phyloP scores from a whole-genome alignment of 2,888 invertebrate species.

The Hedychridium roseum region DNA sequence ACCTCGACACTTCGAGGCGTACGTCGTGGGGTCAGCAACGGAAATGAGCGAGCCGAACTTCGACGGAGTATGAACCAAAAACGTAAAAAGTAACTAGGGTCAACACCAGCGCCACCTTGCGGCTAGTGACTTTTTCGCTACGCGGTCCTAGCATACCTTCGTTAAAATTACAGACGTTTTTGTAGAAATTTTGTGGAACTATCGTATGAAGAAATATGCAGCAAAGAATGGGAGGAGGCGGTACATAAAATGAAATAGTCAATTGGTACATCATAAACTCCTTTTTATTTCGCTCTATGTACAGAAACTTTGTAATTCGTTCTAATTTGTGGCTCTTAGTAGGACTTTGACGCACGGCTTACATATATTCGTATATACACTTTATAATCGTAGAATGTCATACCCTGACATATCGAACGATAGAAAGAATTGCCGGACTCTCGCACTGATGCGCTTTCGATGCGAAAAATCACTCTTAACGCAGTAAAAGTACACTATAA shows the following conservation, averaged over 20 bases:
- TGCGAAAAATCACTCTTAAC: background rate
- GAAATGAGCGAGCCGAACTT: background rate
- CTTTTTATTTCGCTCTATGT: conserved; percentile 46
- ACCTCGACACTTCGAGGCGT: background rate
- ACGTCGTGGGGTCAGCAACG: background rate
- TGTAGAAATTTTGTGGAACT: background rate
- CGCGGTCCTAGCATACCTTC: background rate
- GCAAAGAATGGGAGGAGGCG: background rate
- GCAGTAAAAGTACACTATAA: background rate
- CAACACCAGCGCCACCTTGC: background rate
- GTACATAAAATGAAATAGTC: background rate
- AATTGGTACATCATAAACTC: conserved; percentile 37
- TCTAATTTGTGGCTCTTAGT: conserved; percentile 38
- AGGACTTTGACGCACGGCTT: conserved; percentile 39
- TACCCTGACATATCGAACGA: conserved; percentile 41
- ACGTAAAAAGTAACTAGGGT: background rate
- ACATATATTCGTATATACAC: conserved; percentile 35
- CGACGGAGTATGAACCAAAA: background rate
- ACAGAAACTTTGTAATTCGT: conserved; percentile 44
- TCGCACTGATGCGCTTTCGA: conserved; percentile 9
- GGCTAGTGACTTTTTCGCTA: background rate
- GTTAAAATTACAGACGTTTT: background rate
- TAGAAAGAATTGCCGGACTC: conserved; percentile 30
- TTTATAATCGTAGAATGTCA: conserved; percentile 26
- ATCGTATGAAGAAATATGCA: background rate